These are phyloP conservation scores for Subacronicta megacephala DNA, from an alignment of 2,888 invertebrate species.

Conservation along the genomic window DNA sequence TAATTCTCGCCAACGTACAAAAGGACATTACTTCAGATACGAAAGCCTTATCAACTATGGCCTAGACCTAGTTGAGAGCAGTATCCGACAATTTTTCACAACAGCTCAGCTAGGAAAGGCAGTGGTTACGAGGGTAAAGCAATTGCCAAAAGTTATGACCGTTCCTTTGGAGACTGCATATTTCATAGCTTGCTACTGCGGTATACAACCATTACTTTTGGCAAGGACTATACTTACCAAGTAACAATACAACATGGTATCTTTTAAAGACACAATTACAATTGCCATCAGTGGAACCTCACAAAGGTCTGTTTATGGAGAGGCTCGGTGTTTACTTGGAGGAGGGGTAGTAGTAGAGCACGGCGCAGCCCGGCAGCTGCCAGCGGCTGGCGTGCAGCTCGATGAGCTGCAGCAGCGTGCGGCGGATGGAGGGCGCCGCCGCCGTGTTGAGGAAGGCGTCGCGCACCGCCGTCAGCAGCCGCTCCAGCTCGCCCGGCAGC, in stretches of 20 bases:
- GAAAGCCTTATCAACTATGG: background rate
- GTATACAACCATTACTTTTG: conserved; percentile 1
- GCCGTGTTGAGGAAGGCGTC: conserved; percentile 95
- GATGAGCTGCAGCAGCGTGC: conserved; percentile 96
- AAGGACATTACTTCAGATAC: background rate
- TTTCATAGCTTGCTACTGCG: background rate
- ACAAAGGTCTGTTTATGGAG: background rate
- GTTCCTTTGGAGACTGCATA: background rate
- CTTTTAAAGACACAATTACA: background rate
- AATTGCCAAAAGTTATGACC: background rate
- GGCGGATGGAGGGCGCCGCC: conserved; percentile 93
- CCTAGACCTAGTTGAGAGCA: conserved; percentile 1
- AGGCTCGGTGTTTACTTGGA: conserved; percentile 79
- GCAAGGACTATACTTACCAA: conserved; percentile 1
- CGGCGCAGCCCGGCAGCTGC: conserved; percentile 96
- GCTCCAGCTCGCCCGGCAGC: conserved; percentile 94
- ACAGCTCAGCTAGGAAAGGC: background rate
- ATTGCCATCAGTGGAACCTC: background rate
- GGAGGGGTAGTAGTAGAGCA: conserved; percentile 95
- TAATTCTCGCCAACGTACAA: background rate
- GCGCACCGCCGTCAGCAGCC: conserved; percentile 93
- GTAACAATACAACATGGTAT: background rate
- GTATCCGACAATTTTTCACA: too few species aligned
- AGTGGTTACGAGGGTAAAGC: background rate
- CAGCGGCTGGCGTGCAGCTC: conserved; percentile 97